phyloP scores from a whole-genome alignment of 2,797 vertebrate species.

The Mionectes olivaceus region DNA sequence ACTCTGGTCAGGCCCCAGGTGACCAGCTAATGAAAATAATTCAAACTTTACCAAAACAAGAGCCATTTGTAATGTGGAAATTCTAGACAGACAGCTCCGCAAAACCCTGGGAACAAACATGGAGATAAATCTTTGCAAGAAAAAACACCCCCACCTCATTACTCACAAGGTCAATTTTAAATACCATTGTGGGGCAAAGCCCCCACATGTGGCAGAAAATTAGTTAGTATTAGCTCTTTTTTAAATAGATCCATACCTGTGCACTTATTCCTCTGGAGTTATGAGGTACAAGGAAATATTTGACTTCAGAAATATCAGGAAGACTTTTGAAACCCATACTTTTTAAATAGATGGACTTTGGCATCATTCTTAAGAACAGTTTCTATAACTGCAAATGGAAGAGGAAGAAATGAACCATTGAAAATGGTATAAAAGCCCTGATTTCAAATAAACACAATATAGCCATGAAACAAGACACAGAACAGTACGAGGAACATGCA shows the following conservation, averaged over 20 bases:
- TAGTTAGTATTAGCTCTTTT: not conserved
- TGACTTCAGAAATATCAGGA: not conserved
- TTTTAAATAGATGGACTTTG: not conserved
- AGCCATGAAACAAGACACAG: not conserved
- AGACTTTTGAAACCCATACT: not conserved
- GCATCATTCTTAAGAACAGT: not conserved
- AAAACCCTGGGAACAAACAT: constrained; percentile 72
- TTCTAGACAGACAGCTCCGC: constrained; percentile 76
- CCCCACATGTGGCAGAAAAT: constrained; percentile 39
- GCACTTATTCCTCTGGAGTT: not conserved
- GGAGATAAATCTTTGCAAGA: constrained; percentile 70
- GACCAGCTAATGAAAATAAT: constrained; percentile 84
- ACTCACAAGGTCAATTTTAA: constrained; percentile 56
- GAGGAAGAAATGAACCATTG: not conserved
- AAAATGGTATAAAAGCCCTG: not conserved
- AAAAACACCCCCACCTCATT: constrained; percentile 12
- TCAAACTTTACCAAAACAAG: constrained; percentile 80
- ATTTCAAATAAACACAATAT: not conserved
- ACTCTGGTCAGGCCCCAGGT: constrained; percentile 79
- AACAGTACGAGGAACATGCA: not conserved
- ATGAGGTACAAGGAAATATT: not conserved
- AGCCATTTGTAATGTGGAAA: constrained; percentile 80
- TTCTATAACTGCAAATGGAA: not conserved
- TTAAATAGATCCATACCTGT: constrained; percentile 16
- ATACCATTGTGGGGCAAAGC: not conserved